phyloP scores from a whole-genome alignment of 2,113 vertebrate species.

The Peromyscus maniculatus region DNA sequence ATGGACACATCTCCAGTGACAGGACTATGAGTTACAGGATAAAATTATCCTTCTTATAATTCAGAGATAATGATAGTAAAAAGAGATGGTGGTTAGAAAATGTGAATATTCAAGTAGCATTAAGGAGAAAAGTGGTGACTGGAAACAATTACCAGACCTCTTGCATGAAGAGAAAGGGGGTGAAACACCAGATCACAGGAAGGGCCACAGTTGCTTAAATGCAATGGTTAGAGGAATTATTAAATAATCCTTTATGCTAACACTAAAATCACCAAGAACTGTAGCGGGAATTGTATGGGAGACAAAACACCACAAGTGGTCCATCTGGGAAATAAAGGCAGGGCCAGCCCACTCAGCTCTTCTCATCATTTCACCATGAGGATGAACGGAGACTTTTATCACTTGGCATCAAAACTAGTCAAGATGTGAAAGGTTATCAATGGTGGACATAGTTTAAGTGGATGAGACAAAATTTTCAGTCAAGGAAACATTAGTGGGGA shows the following conservation, averaged over 20 bases:
- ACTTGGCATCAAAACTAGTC: neutral
- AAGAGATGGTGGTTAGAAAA: neutral
- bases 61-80: neutral
- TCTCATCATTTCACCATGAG: neutral
- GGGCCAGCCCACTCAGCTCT: neutral
- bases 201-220: neutral
- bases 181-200: neutral
- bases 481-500: conserved; percentile 14
- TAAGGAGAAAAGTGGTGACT: neutral
- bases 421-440: conserved; percentile 13
- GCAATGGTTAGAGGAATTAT: neutral
- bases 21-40: neutral
- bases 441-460: neutral
- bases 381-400: conserved; percentile 21
- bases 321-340: neutral
- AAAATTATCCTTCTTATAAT: neutral
- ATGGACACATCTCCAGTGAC: too few species aligned
- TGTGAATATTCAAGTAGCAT: neutral
- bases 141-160: neutral
- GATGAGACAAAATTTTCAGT: neutral
- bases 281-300: neutral
- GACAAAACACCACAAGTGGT: neutral
- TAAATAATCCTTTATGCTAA: neutral
- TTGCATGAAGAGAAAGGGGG: neutral
- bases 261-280: neutral